Percentiles rank a stretch among this genome's conserved stretches.
Evolutionary conservation across 2,113 vertebrate genomes (phyloP).

Genomic region (Montifringilla adamsi): DNA sequence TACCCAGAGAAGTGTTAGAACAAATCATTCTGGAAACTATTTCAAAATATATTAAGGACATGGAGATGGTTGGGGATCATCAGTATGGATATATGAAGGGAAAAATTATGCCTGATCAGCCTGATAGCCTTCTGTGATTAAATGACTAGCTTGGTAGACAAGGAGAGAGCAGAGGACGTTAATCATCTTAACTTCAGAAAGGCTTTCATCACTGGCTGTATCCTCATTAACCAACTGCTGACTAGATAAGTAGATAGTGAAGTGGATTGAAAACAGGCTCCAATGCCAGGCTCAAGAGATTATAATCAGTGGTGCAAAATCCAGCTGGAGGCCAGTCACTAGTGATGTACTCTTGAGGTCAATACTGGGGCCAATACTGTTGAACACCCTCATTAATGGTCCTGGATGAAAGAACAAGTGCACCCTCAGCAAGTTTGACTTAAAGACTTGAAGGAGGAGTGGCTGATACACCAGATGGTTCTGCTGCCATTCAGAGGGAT

Average conservation of each 20-base stretch:
- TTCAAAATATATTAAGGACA: neutral
- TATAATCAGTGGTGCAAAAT: neutral
- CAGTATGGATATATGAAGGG: neutral
- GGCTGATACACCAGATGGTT: neutral
- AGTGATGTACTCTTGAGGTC: neutral
- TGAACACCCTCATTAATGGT: neutral
- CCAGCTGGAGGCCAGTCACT: neutral
- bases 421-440: neutral
- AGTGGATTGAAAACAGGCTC: neutral
- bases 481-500: neutral
- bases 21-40: neutral
- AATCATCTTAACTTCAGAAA: neutral
- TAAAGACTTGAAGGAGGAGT: neutral
- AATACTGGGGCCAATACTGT: neutral
- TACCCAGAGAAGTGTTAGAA: neutral
- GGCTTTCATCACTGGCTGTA: neutral
- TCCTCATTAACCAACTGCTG: neutral
- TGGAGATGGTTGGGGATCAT: neutral
- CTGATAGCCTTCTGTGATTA: neutral
- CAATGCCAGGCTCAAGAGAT: neutral
- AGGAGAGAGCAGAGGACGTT: neutral
- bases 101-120: neutral
- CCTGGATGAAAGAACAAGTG: neutral
- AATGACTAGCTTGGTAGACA: neutral
- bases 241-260: neutral